phyloP scores from a whole-genome alignment of 2,888 invertebrate genomes.

The Nematopogon swammerdamellus region DNA sequence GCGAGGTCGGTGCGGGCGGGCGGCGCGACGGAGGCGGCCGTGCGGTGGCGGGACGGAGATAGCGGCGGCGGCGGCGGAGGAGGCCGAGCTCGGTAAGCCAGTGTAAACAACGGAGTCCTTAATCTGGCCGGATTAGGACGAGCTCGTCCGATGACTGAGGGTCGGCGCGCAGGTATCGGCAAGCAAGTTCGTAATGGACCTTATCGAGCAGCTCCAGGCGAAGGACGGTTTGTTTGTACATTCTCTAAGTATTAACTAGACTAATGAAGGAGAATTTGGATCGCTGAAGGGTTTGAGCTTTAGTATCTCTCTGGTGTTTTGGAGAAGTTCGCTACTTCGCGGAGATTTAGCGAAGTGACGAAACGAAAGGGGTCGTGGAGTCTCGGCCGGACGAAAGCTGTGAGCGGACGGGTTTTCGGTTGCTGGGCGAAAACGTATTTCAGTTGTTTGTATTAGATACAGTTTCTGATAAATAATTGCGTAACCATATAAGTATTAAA shows the following conservation, averaged over 20 bases:
- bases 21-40: too few relatives aligned
- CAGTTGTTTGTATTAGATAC: too few relatives aligned
- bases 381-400: too few relatives aligned
- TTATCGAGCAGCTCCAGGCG: background rate
- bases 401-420: too few relatives aligned
- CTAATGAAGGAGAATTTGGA: conserved; percentile 21
- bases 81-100: background rate
- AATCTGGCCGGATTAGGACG: background rate
- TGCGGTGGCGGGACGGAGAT: too few relatives aligned
- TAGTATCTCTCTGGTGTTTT: background rate
- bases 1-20: too few relatives aligned
- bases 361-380: background rate
- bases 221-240: background rate
- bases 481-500: too few relatives aligned
- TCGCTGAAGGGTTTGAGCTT: background rate
- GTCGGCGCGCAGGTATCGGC: background rate
- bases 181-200: background rate
- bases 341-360: background rate
- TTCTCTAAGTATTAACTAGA: conserved; percentile 17
- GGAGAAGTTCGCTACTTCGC: background rate
- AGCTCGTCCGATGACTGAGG: background rate
- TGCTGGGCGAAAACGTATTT: too few relatives aligned
- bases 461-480: too few relatives aligned
- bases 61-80: too few relatives aligned
- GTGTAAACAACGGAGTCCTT: background rate